A percentile compares a stretch with the other conserved stretches of the same genome.
Conservation (phyloP, 2,113 vertebrate genomes). For the Psophia crepitans region DNA sequence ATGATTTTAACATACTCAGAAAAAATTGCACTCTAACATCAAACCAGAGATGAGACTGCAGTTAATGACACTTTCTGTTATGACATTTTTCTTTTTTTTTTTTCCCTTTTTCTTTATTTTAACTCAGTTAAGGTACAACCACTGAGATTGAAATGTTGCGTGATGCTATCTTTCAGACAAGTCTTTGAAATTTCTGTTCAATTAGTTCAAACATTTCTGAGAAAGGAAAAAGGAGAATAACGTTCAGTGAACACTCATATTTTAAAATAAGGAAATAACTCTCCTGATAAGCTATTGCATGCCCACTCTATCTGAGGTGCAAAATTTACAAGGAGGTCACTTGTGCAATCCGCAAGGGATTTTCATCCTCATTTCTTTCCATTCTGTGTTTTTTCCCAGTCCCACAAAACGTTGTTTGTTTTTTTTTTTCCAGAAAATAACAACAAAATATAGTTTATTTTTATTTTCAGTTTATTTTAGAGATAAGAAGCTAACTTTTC, state of each 20-base stretch:
- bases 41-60: neutral
- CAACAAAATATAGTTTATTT: neutral
- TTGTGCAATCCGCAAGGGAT: neutral
- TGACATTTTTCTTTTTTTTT: neutral
- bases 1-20: neutral
- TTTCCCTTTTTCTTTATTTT: neutral
- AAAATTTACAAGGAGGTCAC: neutral
- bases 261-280: neutral
- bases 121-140: neutral
- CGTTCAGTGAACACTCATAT: neutral
- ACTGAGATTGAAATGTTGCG: neutral
- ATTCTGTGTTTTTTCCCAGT: neutral
- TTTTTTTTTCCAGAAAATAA: neutral
- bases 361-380: neutral
- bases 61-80: neutral
- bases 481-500: neutral
- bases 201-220: neutral
- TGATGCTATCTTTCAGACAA: neutral
- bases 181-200: neutral
- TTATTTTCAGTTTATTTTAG: neutral
- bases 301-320: neutral
- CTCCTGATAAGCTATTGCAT: neutral
- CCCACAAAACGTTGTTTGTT: neutral
- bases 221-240: neutral
- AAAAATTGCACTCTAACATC: neutral